These are phyloP conservation scores for Cephus cinctus DNA, from an alignment of 1,140 invertebrate species.

Conservation along the genomic window DNA sequence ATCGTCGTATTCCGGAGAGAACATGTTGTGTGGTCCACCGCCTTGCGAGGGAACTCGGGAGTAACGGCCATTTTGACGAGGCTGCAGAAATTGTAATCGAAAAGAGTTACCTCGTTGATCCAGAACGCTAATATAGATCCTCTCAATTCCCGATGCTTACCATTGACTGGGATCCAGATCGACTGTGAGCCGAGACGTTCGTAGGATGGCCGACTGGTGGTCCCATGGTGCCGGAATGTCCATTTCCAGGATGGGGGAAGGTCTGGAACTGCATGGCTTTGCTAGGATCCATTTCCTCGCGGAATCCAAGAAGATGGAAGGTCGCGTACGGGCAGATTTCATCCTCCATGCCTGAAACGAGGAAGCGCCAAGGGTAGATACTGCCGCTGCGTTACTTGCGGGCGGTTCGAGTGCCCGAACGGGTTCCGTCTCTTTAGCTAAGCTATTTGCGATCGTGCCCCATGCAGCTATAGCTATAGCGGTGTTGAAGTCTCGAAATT, in stretches of 20 bases:
- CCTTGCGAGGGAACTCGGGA: slow-evolving; percentile 59
- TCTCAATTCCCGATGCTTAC: slow-evolving; percentile 43
- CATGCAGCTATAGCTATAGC: no score
- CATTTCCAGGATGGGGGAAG: slow-evolving; percentile 78
- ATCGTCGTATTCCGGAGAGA: slow-evolving; percentile 81
- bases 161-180: slow-evolving; percentile 85
- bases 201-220: slow-evolving; percentile 64
- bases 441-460: no score
- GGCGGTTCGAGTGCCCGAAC: no score
- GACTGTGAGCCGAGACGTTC: slow-evolving; percentile 69
- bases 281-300: slow-evolving; percentile 90
- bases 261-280: slow-evolving; percentile 86
- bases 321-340: slow-evolving; percentile 93
- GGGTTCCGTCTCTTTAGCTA: no score
- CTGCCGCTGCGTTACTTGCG: no score
- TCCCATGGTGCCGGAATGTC: slow-evolving; percentile 75
- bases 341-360: slow-evolving; percentile 80
- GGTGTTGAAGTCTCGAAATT: no score
- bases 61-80: slow-evolving; percentile 75
- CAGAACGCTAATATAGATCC: not conserved
- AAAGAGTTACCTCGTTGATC: not conserved
- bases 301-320: slow-evolving; percentile 90
- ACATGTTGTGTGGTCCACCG: slow-evolving; percentile 52
- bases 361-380: slow-evolving; percentile 43
- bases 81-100: slow-evolving; percentile 48